These are phyloP conservation scores for Drosophila tsacasi DNA, from an alignment of 1,140 invertebrate species.

Conservation along the genomic window DNA sequence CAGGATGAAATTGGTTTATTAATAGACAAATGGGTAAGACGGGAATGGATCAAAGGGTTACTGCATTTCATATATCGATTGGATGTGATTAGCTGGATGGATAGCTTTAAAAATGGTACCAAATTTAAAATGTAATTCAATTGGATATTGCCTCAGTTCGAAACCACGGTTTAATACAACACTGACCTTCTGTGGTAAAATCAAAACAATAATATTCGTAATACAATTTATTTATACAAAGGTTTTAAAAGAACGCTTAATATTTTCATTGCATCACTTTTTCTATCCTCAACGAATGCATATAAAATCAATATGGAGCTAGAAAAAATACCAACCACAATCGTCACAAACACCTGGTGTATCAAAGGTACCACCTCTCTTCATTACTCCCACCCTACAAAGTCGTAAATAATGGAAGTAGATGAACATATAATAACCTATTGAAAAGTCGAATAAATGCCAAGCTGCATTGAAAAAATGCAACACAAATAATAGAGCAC, in stretches of 20 bases:
- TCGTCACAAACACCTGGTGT: constrained; percentile 24
- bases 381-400: constrained; percentile 34
- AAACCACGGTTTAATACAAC: too few relatives aligned
- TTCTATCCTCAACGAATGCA: background rate
- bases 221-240: too few relatives aligned
- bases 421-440: background rate
- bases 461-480: constrained; percentile 23
- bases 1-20: constrained; percentile 3
- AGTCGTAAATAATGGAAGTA: background rate
- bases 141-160: too few relatives aligned
- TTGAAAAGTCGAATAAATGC: constrained; percentile 34
- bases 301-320: background rate
- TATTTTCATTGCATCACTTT: background rate
- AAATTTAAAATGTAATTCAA: background rate
- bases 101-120: background rate
- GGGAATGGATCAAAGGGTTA: too few relatives aligned
- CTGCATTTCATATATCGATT: background rate
- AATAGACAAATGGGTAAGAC: constrained; percentile 6
- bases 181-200: too few relatives aligned
- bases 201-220: background rate
- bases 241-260: background rate
- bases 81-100: too few relatives aligned
- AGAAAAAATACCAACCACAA: constrained; percentile 1
- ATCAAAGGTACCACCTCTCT: background rate
- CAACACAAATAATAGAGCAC: constrained; percentile 42